A percentile compares a stretch with the other conserved stretches of the same genome.
These are phyloP conservation scores for Herpetotheres cachinnans DNA, from an alignment of 2,113 vertebrate genomes.

Conservation along the genomic window DNA sequence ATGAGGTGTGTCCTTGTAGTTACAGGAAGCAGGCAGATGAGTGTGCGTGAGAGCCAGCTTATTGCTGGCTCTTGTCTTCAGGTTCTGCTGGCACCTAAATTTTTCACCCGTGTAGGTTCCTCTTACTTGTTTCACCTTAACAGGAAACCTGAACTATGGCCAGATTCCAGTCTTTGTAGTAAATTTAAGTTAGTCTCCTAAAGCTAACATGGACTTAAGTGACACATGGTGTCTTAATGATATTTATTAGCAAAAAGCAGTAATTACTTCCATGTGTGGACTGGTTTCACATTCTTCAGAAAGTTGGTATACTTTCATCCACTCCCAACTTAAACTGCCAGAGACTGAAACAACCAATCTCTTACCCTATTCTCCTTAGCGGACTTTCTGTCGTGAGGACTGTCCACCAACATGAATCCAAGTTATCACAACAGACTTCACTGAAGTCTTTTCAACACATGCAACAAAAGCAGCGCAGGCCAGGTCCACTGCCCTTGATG, in stretches of 20 bases:
- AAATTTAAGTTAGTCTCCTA: not conserved
- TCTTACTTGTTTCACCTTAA: not conserved
- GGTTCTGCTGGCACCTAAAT: not conserved
- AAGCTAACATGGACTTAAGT: not conserved
- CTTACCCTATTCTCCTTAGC: not conserved
- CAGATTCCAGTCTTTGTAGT: not conserved
- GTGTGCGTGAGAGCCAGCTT: not conserved
- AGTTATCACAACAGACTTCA: not conserved
- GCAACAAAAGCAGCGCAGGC: not conserved
- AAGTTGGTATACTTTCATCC: not conserved
- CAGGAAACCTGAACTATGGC: not conserved
- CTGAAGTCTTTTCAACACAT: not conserved
- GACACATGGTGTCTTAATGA: not conserved
- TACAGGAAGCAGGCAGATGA: not conserved
- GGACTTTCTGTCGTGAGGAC: not conserved
- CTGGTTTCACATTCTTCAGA: not conserved
- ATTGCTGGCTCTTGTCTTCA: not conserved
- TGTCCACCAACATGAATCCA: not conserved
- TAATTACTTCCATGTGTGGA: not conserved
- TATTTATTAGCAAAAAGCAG: not conserved
- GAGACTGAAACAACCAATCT: fast-evolving
- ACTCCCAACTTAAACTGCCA: not conserved
- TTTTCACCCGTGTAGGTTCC: not conserved
- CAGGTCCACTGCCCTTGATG: not conserved
- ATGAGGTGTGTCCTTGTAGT: not conserved